These are phyloP conservation scores for Chromis chromis DNA, from an alignment of 2,797 vertebrate genomes.

Conservation along the genomic window DNA sequence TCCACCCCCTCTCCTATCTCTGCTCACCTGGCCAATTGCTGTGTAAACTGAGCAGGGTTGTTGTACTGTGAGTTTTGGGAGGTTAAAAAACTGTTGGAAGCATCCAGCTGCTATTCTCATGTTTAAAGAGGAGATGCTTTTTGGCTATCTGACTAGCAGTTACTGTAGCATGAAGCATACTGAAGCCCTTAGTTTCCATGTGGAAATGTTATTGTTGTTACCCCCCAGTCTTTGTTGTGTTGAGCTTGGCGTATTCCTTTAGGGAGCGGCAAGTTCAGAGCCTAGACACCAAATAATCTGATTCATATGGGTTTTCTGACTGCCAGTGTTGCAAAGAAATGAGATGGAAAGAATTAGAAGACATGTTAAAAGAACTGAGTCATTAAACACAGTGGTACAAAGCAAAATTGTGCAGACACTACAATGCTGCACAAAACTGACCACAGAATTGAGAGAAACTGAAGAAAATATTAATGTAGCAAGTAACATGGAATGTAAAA, in stretches of 20 bases:
- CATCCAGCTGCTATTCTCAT: not conserved
- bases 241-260: too few species aligned
- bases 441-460: too few species aligned
- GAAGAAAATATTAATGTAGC: not conserved
- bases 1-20: not conserved
- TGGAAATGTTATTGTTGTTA: not conserved
- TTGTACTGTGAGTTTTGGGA: not conserved
- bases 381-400: not conserved
- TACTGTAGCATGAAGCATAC: not conserved
- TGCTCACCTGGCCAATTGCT: not conserved
- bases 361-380: not conserved
- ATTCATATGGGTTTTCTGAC: not conserved
- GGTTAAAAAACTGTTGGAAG: not conserved
- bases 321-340: not conserved
- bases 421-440: not conserved
- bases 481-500: not conserved
- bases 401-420: not conserved
- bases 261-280: too few species aligned
- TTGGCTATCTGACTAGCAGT: not conserved
- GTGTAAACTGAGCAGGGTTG: not conserved
- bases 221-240: too few species aligned
- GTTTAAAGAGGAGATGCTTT: not conserved
- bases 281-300: not conserved
- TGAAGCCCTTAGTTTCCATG: not conserved
- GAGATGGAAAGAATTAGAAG: not conserved